Percentiles rank a stretch among this genome's conserved stretches.
Evolutionary conservation across 2,888 invertebrate species (phyloP).

Genomic region (Drosophila demipolita): DNA sequence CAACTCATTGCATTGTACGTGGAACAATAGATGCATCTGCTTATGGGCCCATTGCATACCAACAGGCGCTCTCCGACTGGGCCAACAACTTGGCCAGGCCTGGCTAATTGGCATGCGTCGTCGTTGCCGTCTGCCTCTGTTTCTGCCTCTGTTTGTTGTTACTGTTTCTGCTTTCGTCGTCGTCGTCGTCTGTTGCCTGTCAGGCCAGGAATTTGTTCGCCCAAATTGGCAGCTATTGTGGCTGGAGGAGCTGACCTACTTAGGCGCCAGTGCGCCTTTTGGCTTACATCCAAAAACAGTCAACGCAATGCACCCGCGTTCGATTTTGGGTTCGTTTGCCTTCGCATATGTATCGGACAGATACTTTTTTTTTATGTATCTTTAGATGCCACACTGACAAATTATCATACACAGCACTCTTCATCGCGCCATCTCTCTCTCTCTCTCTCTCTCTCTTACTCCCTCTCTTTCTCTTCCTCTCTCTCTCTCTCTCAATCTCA

Average conservation of each 20-base stretch:
- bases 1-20: neutral
- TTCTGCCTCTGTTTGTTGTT: conserved; percentile 40
- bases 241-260: conserved; percentile 69
- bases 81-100: conserved; percentile 25
- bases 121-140: conserved; percentile 16
- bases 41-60: conserved; percentile 43
- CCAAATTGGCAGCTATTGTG: conserved; percentile 78
- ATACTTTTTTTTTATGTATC: conserved; percentile 23
- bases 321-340: conserved; percentile 12
- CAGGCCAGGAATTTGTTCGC: conserved; percentile 73
- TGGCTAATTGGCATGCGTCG: conserved; percentile 74
- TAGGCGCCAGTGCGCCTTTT: conserved; percentile 74
- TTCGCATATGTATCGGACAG: conserved; percentile 32
- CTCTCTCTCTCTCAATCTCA: neutral
- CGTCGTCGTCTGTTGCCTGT: conserved; percentile 65
- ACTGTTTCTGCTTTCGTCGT: conserved; percentile 12
- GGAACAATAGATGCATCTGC: conserved; percentile 20
- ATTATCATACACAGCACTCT: conserved; percentile 57
- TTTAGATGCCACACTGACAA: conserved; percentile 65
- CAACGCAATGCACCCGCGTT: conserved; percentile 42
- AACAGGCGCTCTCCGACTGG: conserved; percentile 40
- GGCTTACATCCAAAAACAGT: conserved; percentile 75
- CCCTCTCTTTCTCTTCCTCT: too few species aligned
- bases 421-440: neutral
- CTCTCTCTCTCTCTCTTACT: neutral